phyloP scores from a whole-genome alignment of 2,113 vertebrate genomes.

The Dicerorhinus sumatrensis region DNA sequence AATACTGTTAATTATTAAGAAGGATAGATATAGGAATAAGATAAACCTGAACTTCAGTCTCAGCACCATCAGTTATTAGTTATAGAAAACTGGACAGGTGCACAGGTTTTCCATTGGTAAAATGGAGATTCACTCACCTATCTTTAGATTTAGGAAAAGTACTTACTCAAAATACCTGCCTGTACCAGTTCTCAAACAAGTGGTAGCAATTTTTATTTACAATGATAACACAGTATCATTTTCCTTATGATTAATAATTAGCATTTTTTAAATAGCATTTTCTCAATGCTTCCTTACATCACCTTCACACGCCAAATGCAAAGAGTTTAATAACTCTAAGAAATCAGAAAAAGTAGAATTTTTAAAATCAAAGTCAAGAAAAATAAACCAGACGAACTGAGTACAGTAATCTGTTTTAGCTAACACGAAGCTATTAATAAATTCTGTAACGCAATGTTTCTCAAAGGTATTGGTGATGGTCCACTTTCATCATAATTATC shows the following conservation, averaged over 20 bases:
- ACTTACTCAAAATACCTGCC: background rate
- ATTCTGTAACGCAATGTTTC: background rate
- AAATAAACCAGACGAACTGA: background rate
- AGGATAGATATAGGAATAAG: background rate
- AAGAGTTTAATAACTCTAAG: background rate
- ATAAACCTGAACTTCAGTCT: background rate
- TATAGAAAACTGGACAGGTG: background rate
- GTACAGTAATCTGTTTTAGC: background rate
- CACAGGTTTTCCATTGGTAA: background rate
- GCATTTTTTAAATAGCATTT: slow-evolving; percentile 25
- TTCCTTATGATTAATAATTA: background rate
- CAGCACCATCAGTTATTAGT: background rate
- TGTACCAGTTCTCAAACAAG: background rate
- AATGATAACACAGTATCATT: background rate
- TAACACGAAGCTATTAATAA: slow-evolving; percentile 21
- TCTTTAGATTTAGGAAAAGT: background rate
- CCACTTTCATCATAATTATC: slow-evolving; percentile 9
- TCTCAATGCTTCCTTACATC: background rate
- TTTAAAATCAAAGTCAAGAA: background rate
- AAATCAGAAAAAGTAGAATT: slow-evolving; percentile 19
- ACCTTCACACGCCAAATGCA: background rate
- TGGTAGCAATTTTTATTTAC: background rate
- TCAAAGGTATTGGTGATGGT: background rate
- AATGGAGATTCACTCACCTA: background rate
- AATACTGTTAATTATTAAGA: background rate